Conservation (phyloP, 1,140 invertebrate species). For the Temnothorax longispinosus region DNA sequence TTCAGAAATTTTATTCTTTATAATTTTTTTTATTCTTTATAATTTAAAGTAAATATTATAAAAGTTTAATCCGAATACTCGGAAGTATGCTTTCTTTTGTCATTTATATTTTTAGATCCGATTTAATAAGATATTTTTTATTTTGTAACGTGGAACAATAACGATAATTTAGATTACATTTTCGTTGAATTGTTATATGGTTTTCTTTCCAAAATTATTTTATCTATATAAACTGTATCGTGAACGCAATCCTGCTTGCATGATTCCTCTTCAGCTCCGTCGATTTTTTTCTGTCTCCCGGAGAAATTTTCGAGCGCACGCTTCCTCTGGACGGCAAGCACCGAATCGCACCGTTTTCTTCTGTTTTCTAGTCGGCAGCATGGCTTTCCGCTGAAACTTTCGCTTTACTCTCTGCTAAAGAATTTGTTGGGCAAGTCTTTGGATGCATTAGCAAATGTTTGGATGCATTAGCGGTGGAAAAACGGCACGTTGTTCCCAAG, state of each 20-base stretch:
- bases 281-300: neutral
- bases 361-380: conserved; percentile 76
- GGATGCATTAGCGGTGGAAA: conserved; percentile 71
- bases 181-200: neutral
- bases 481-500: conserved; percentile 24
- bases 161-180: neutral
- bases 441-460: conserved; percentile 48
- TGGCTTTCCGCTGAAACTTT: conserved; percentile 76
- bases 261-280: conserved; percentile 2
- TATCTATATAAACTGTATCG: neutral
- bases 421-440: conserved; percentile 72
- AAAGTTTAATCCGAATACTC: conserved; percentile 14
- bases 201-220: neutral
- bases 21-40: neutral
- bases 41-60: neutral
- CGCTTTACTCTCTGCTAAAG: conserved; percentile 78
- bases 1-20: neutral
- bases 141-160: neutral
- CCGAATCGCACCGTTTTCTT: conserved; percentile 61
- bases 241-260: conserved; percentile 4
- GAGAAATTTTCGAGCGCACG: neutral
- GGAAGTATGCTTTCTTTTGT: neutral
- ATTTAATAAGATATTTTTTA: conserved; percentile 1
- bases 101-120: neutral
- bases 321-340: conserved; percentile 31